Evolutionary conservation across 2,113 vertebrate species (phyloP).

Genomic region (Alethe castanea): DNA sequence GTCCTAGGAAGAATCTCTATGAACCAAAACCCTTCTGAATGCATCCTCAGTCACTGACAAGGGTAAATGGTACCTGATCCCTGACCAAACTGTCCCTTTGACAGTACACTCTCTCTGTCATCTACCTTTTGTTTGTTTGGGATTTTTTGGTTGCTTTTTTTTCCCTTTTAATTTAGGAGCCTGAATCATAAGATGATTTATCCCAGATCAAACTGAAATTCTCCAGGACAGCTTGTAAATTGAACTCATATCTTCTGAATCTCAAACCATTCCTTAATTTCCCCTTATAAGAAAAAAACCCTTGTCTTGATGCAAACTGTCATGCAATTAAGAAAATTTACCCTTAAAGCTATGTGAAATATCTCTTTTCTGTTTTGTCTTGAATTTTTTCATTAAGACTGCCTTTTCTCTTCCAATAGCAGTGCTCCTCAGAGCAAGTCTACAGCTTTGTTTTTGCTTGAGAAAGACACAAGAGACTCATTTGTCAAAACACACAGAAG

Average conservation of each 20-base stretch:
- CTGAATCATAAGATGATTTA: not conserved
- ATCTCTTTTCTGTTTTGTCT: not conserved
- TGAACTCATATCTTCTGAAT: not conserved
- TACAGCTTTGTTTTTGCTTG: not conserved
- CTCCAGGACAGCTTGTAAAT: not conserved
- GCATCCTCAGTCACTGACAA: not conserved
- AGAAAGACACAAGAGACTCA: not conserved
- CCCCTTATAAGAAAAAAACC: not conserved
- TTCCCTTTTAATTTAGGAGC: not conserved
- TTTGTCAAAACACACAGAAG: constrained; percentile 9
- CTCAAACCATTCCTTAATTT: not conserved
- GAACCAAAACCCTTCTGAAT: not conserved
- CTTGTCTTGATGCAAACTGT: not conserved
- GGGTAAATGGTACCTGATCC: not conserved
- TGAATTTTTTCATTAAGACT: not conserved
- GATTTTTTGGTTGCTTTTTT: not conserved
- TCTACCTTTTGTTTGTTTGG: not conserved
- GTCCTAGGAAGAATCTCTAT: not conserved
- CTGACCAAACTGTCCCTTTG: not conserved
- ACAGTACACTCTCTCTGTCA: not conserved
- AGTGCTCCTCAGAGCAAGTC: not conserved
- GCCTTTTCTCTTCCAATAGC: not conserved
- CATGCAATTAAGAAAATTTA: not conserved
- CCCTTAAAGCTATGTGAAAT: not conserved
- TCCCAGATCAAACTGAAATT: not conserved